Base-by-base conservation (phyloP, 1,140 invertebrate species). In the Gyrodactylus salaris region DNA sequence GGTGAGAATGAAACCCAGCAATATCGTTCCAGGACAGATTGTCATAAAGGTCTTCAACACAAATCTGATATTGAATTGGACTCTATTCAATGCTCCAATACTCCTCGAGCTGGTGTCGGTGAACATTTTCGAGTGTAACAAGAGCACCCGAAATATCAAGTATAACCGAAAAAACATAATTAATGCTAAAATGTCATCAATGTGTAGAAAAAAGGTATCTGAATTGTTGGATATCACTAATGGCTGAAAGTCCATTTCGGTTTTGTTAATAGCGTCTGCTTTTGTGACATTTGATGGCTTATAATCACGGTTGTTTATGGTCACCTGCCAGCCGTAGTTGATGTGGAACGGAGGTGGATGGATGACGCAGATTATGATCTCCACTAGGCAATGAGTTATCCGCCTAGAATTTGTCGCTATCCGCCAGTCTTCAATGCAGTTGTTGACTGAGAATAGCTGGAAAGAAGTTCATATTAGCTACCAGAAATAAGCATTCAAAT, bases 21-120 rank as follows among this genome's bases (percentile, higher is more conserved):
- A 85, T 74, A 98, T 91, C 70, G 92, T 97, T 76, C 93, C 95
- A 25, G 95, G 95, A 82, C 92, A 98, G 79, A 98, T 95, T 78
- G 93, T 98, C 94, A 98, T 98, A 76, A 98, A 83, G 70, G 94
- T 98, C 84, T 99, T 99, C 78, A 99, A 85, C 78, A 99, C 93
- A 84, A 99, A 99, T 79, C 87, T 86, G 26, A 94, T 97, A 83
- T 98, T 96, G 85, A 98, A 98, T 84, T 96, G 97, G 82, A 99
- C 97, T 78, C 93, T 86, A 85, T 99, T 98, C 78, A 99, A 85
- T 78, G 94, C 94, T 78, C 92, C 92, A 75, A 86, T 86, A 77
- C 82, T 84, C 70, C 85, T 76, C 72, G 89, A 91, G 73, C 89
- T 91, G 74, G 91, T 90, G 83, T 95, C 91, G 20, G 92, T 96